These are phyloP conservation scores for Hippocampus comes DNA, from an alignment of 2,113 vertebrate genomes.

Conservation along the genomic window DNA sequence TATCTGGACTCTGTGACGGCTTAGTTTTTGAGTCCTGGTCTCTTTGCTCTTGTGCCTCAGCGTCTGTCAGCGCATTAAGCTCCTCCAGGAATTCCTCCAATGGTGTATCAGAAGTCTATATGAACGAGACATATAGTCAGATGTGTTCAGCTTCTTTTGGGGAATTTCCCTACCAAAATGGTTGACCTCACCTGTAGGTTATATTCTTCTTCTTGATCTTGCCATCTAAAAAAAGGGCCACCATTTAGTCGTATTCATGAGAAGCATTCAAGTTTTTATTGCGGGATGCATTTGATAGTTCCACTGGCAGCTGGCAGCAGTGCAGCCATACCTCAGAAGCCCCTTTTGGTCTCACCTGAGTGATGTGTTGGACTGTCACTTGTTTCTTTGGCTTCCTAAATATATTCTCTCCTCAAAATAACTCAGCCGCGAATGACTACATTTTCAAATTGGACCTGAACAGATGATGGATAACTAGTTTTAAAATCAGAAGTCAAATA, in stretches of 20 bases:
- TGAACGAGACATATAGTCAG: constrained; percentile 12
- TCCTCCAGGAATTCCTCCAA: constrained; percentile 74
- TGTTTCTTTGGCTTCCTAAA: neutral
- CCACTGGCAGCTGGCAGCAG: neutral
- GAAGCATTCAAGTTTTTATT: neutral
- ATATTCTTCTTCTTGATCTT: constrained; percentile 60
- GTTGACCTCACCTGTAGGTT: constrained; percentile 55
- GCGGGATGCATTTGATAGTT: neutral
- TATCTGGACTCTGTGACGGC: constrained; percentile 11
- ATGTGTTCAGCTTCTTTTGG: neutral
- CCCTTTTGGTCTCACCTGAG: neutral
- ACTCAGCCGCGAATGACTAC: too few species aligned
- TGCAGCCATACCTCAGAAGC: neutral
- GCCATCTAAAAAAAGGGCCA: constrained; percentile 63
- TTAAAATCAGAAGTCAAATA: too few species aligned
- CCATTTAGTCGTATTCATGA: neutral
- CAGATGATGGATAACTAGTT: too few species aligned
- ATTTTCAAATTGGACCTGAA: too few species aligned
- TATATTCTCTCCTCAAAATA: too few species aligned
- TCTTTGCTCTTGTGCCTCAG: constrained; percentile 47
- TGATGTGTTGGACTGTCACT: neutral
- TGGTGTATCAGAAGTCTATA: constrained; percentile 56
- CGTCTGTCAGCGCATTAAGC: constrained; percentile 64
- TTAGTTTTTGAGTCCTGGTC: constrained; percentile 31
- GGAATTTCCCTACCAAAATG: neutral